Percentiles rank a stretch among this genome's conserved stretches.
Evolutionary conservation across 2,888 invertebrate species (phyloP).

Genomic region (Conchocele bisecta): DNA sequence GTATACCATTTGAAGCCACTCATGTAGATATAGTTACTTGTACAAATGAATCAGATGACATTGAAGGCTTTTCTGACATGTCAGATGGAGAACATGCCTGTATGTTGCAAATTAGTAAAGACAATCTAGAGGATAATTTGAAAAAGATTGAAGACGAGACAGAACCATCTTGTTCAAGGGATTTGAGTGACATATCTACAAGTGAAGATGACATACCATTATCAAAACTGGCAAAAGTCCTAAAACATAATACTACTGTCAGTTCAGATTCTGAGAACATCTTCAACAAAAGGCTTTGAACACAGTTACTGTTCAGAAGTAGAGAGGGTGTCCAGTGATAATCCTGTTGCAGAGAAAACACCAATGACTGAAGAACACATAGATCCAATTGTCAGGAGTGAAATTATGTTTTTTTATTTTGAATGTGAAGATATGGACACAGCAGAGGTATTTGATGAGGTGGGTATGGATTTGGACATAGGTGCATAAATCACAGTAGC

Average conservation of each 20-base stretch:
- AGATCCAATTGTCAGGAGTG: not conserved
- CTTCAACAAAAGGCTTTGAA: not conserved
- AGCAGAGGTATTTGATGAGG: not conserved
- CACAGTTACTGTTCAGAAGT: not conserved
- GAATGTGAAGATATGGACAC: not conserved
- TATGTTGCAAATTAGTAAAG: too few species aligned
- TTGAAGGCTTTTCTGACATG: conserved; percentile 22
- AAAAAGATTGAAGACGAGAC: conserved; percentile 25
- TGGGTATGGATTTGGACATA: not conserved
- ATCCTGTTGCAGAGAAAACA: not conserved
- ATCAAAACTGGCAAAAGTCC: conserved; percentile 14
- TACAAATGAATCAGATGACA: conserved; percentile 18
- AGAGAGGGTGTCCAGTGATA: not conserved
- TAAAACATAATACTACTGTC: not conserved
- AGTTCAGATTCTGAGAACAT: conserved; percentile 10
- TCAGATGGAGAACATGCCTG: too few species aligned
- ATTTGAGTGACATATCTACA: not conserved
- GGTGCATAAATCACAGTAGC: not conserved
- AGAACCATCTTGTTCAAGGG: not conserved
- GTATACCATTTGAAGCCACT: conserved; percentile 20
- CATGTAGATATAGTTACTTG: conserved; percentile 2
- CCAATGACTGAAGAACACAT: not conserved
- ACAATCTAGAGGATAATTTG: conserved; percentile 1
- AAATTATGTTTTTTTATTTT: not conserved
- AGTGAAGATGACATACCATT: conserved; percentile 19